Percentiles rank a stretch among this genome's conserved stretches.
These are phyloP conservation scores for Hylia prasina DNA, from an alignment of 2,113 vertebrate species.

Conservation along the genomic window DNA sequence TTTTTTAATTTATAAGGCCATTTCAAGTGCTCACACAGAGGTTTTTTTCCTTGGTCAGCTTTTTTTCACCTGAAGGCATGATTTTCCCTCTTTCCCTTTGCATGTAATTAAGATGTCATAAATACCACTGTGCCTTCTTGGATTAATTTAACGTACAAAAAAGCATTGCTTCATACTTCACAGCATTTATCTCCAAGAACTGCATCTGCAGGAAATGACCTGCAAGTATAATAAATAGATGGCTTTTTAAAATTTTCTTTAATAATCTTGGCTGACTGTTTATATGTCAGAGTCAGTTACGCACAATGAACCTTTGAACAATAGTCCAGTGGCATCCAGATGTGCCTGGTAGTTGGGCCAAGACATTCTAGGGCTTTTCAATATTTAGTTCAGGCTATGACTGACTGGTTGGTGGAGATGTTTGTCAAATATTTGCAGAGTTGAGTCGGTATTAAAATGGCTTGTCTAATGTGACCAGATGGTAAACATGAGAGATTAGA, in stretches of 20 bases:
- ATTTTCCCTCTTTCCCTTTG: background rate
- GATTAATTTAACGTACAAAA: background rate
- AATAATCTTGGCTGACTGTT: background rate
- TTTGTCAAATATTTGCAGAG: background rate
- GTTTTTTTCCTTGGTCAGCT: background rate
- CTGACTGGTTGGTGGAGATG: background rate
- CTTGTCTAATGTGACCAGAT: background rate
- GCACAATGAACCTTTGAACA: background rate
- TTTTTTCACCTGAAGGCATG: background rate
- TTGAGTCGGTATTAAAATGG: background rate
- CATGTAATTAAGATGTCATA: background rate
- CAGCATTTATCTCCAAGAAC: background rate
- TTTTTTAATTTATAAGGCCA: background rate
- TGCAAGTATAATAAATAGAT: background rate
- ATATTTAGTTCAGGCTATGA: background rate
- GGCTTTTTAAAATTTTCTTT: constrained; percentile 5
- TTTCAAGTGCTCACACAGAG: background rate
- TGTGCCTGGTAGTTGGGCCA: background rate
- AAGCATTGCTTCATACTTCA: background rate
- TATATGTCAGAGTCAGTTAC: background rate
- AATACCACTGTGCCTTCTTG: background rate
- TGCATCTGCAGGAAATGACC: background rate
- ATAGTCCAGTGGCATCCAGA: background rate
- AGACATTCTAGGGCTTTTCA: background rate
- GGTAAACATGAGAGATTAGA: background rate